phyloP scores from a whole-genome alignment of 2,888 invertebrate genomes.

The Elegia similella region DNA sequence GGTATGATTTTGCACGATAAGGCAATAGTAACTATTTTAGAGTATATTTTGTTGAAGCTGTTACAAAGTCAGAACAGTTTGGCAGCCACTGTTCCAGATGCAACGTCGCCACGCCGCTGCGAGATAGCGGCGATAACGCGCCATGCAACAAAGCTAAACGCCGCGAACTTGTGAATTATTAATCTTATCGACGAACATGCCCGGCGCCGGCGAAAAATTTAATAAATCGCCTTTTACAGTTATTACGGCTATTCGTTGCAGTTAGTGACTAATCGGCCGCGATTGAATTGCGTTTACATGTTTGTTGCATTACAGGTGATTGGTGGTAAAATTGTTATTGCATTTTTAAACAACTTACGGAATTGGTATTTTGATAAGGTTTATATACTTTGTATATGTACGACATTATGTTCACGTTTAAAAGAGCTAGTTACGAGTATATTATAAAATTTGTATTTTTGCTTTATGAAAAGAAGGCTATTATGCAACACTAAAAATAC shows the following conservation, averaged over 20 bases:
- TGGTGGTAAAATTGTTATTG: background rate
- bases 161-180: constrained; percentile 81
- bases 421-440: no score
- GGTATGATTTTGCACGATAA: no score
- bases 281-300: constrained; percentile 15
- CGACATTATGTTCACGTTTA: no score
- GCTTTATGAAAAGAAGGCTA: no score
- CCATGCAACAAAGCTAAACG: constrained; percentile 76
- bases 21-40: no score
- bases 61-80: background rate
- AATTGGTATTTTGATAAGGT: no score
- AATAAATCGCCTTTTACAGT: constrained; percentile 70
- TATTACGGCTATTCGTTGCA: constrained; percentile 44
- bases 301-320: background rate
- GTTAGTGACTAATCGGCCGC: constrained; percentile 31
- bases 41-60: no score
- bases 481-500: no score
- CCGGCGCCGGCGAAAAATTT: constrained; percentile 69
- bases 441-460: no score
- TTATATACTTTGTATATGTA: no score
- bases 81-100: constrained; percentile 38
- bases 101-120: constrained; percentile 59
- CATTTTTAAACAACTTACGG: no score
- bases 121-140: constrained; percentile 64
- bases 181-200: constrained; percentile 74